Conservation (phyloP, 2,113 vertebrate species). For the Rhombomys opimus region DNA sequence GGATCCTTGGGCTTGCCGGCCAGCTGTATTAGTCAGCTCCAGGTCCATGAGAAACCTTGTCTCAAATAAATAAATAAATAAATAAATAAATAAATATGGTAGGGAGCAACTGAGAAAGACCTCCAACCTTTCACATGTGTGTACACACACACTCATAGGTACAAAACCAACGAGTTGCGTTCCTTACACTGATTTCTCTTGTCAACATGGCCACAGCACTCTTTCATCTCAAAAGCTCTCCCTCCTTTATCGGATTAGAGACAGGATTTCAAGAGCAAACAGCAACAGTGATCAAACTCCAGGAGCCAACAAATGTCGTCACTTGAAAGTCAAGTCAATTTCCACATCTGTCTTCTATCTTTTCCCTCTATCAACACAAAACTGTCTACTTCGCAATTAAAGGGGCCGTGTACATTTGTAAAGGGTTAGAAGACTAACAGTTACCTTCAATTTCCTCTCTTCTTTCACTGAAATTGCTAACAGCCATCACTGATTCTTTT, state of each 20-base stretch:
- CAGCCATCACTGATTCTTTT: background rate
- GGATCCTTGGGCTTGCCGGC: background rate
- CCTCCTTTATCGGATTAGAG: constrained; percentile 27
- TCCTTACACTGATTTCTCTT: constrained; percentile 49
- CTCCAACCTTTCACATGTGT: background rate
- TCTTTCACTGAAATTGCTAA: constrained; percentile 16
- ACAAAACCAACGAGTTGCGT: background rate
- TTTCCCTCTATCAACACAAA: constrained; percentile 10
- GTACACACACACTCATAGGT: background rate
- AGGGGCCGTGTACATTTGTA: background rate
- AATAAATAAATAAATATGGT: background rate
- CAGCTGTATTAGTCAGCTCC: background rate
- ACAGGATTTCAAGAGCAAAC: constrained; percentile 35
- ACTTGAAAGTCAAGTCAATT: background rate
- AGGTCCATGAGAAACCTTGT: background rate
- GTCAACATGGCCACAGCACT: background rate
- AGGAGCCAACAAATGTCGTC: background rate
- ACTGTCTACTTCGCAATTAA: background rate
- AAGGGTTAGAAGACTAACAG: constrained; percentile 21
- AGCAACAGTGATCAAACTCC: constrained; percentile 16
- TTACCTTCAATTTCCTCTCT: background rate
- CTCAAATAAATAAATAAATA: background rate
- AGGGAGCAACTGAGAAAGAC: background rate
- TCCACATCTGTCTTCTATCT: constrained; percentile 16
- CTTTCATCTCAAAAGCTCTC: constrained; percentile 40